Percentiles rank a stretch among this genome's conserved stretches.
Conservation (phyloP, 1,140 invertebrate species). For the Bemisia tabaci region DNA sequence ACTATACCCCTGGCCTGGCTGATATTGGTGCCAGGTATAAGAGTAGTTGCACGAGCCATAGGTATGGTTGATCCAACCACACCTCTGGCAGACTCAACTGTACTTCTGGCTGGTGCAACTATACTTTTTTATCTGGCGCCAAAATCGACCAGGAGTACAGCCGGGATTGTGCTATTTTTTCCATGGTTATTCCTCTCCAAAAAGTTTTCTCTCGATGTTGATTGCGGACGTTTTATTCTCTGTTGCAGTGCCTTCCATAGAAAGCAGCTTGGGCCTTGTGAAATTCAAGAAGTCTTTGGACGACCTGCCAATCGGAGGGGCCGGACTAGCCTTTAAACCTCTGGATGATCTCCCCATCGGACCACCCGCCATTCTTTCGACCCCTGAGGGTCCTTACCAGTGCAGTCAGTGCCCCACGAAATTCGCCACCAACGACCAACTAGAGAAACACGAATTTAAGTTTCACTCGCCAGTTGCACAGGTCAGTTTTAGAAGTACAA, state of each 20-base stretch:
- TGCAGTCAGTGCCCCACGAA: neutral
- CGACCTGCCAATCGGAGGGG: neutral
- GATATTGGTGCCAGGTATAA: too few relatives aligned
- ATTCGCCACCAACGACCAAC: neutral
- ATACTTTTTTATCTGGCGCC: too few relatives aligned
- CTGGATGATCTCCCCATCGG: neutral
- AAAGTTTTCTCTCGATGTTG: too few relatives aligned
- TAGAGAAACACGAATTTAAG: neutral
- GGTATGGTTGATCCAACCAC: too few relatives aligned
- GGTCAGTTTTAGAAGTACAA: too few relatives aligned
- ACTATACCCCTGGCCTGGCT: too few relatives aligned
- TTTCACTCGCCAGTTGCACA: neutral
- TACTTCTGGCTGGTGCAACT: too few relatives aligned
- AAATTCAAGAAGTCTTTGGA: neutral
- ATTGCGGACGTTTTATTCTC: neutral
- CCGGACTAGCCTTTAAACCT: neutral
- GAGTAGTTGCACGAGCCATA: too few relatives aligned
- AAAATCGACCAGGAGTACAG: too few relatives aligned
- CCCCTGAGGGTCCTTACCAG: neutral
- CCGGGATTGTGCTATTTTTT: too few relatives aligned
- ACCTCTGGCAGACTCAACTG: too few relatives aligned
- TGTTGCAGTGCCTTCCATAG: neutral
- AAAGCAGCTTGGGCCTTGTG: neutral
- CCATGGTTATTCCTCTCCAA: too few relatives aligned
- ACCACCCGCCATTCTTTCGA: neutral